A percentile compares a stretch with the other conserved stretches of the same genome.
These are phyloP conservation scores for Nemapogon koenigi DNA, from an alignment of 2,888 invertebrate genomes.

Conservation along the genomic window DNA sequence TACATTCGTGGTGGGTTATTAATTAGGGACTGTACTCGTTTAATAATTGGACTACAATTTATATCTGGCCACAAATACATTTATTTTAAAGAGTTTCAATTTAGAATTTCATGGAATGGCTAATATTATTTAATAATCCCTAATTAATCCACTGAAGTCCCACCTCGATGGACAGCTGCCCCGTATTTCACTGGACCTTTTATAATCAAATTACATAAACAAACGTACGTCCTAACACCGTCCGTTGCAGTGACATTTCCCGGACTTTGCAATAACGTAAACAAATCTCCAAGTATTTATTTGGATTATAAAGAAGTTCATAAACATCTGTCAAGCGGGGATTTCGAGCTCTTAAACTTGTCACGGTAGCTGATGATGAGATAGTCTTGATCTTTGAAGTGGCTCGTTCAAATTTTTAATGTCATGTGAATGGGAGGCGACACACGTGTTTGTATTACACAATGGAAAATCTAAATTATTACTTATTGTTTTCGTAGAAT, in stretches of 20 bases:
- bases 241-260: conserved; percentile 22
- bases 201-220: conserved; percentile 29
- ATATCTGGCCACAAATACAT: too few relatives aligned
- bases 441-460: too few relatives aligned
- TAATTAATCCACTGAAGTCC: conserved; percentile 25
- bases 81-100: too few relatives aligned
- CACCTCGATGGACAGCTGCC: conserved; percentile 9
- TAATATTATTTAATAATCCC: conserved; percentile 34
- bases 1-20: too few relatives aligned
- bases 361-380: conserved; percentile 19
- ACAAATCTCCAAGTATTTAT: conserved; percentile 41
- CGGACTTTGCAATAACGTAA: conserved; percentile 31
- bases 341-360: conserved; percentile 34
- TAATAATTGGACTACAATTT: too few relatives aligned
- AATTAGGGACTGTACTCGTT: too few relatives aligned
- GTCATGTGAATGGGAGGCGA: too few relatives aligned
- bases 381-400: neutral
- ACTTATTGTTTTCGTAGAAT: too few relatives aligned
- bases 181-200: conserved; percentile 14
- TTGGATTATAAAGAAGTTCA: conserved; percentile 33
- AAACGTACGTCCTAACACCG: conserved; percentile 19
- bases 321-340: conserved; percentile 40
- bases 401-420: too few relatives aligned
- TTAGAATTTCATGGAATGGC: conserved; percentile 33
- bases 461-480: too few relatives aligned